Base-by-base conservation (phyloP, 1,140 invertebrate species). In the Drosophila tropicalis region DNA sequence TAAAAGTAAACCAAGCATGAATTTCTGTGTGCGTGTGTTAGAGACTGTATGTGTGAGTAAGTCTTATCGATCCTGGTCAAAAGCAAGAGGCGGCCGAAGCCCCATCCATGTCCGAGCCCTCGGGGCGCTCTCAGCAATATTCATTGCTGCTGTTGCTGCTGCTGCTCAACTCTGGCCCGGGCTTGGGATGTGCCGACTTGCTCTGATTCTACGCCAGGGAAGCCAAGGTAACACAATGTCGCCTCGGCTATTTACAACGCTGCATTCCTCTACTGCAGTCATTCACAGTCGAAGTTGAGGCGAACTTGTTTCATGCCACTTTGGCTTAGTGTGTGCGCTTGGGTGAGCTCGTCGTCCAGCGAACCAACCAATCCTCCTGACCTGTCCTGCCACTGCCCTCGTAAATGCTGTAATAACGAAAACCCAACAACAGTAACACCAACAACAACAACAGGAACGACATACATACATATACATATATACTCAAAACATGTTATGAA, bases 61-160 rank as follows among this genome's bases (percentile, higher is more conserved):
- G 68, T 79, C 70, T 81, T 82, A 90, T 90, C 79, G 85, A 86
- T 86, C 82, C 82, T 90, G 83, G 83, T 87, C 82, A 87, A 85
- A 84, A 81, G 77, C 25, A 82, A 72, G 77, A 54, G 67, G 64
- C 67, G 64, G 62, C 70, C 81, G 70, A 29, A 72, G 72, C 81
- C 81, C 71, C 73, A 76, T 81, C 72, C 78, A 84, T 72, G 81
- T 63, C 67, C 74, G 68, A 85, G 86, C 86, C 86, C 86, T 90
- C 79, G 80, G 86, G 86, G 86, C 82, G 80, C 86, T 90, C 86
- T 90, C 86, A 90, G 81, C 86, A 90, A 90, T 90, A 90, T 86
- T 86, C 79, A 89, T 79, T 89, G 72, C 76, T 75, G 78, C 64
- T 62, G 71, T 44, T 71, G 79, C 70, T 62, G 34, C 61, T 55